Evolutionary conservation across 1,140 invertebrate genomes (phyloP).

Genomic region (Heliconius nattereri): DNA sequence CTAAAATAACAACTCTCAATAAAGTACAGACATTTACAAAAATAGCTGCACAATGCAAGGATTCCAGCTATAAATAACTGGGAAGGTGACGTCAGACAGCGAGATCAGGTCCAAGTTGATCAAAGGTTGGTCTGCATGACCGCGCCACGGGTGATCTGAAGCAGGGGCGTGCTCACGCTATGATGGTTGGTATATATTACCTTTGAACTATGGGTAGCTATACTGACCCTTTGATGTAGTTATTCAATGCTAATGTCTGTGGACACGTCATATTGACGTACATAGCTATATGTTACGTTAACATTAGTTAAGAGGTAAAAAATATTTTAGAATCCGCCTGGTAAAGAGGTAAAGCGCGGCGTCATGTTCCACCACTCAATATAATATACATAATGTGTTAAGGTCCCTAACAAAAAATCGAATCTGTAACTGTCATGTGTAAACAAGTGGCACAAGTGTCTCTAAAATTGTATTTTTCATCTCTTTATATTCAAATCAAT

Average conservation of each 20-base stretch:
- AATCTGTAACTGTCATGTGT: too few species aligned
- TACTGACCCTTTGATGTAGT: constrained; percentile 5
- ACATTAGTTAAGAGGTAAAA: too few species aligned
- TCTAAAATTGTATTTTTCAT: neutral
- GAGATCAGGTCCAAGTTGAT: constrained; percentile 9
- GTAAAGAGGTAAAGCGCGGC: neutral
- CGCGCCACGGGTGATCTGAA: neutral
- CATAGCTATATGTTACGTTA: neutral
- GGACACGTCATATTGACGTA: neutral
- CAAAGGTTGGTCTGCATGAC: constrained; percentile 13
- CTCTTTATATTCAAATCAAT: constrained; percentile 40
- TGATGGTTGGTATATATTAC: constrained; percentile 10
- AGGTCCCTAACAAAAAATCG: too few species aligned
- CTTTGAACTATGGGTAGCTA: neutral
- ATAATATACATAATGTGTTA: too few species aligned
- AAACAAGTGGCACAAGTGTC: neutral
- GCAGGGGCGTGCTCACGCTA: neutral
- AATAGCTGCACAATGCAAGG: neutral
- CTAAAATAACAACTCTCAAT: neutral
- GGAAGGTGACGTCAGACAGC: neutral
- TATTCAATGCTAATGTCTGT: neutral
- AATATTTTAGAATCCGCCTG: neutral
- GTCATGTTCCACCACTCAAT: neutral
- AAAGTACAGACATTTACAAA: neutral
- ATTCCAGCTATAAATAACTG: neutral